These are phyloP conservation scores for Sinella curviseta DNA, from an alignment of 1,140 invertebrate species.

Conservation along the genomic window DNA sequence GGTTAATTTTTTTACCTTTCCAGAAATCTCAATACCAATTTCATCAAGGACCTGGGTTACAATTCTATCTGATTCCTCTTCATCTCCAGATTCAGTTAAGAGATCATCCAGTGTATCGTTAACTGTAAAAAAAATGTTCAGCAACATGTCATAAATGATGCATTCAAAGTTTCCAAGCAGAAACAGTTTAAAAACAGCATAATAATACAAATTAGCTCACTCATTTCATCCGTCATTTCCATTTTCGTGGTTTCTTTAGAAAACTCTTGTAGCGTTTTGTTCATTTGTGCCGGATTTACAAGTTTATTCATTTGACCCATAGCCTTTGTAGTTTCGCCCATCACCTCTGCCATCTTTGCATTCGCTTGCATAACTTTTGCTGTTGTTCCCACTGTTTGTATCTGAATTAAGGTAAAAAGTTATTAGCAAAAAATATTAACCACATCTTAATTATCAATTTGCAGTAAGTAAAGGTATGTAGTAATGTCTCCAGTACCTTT, in stretches of 20 bases:
- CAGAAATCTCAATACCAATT: conserved; percentile 91
- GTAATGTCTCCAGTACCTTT: too few species aligned
- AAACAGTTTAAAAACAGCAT: background rate
- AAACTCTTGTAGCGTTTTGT: conserved; percentile 79
- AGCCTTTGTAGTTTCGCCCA: conserved; percentile 81
- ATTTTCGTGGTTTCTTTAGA: conserved; percentile 78
- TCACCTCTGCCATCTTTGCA: conserved; percentile 78
- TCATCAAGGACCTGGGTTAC: conserved; percentile 88
- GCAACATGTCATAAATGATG: background rate
- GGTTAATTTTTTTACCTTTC: conserved; percentile 64
- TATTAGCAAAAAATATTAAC: background rate
- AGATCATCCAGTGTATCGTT: conserved; percentile 89
- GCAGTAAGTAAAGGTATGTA: too few species aligned
- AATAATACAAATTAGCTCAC: too few species aligned
- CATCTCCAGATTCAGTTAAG: conserved; percentile 82
- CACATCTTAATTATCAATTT: background rate
- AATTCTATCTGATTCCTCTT: conserved; percentile 82
- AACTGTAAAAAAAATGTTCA: conserved; percentile 63
- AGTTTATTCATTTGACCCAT: conserved; percentile 86
- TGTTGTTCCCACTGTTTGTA: conserved; percentile 75
- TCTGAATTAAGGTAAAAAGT: conserved; percentile 58
- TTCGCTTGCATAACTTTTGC: conserved; percentile 87
- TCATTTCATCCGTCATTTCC: conserved; percentile 94
- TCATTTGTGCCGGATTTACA: conserved; percentile 80
- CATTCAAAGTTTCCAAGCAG: background rate